phyloP scores from a whole-genome alignment of 1,140 invertebrate genomes.

The Halotydeus destructor region DNA sequence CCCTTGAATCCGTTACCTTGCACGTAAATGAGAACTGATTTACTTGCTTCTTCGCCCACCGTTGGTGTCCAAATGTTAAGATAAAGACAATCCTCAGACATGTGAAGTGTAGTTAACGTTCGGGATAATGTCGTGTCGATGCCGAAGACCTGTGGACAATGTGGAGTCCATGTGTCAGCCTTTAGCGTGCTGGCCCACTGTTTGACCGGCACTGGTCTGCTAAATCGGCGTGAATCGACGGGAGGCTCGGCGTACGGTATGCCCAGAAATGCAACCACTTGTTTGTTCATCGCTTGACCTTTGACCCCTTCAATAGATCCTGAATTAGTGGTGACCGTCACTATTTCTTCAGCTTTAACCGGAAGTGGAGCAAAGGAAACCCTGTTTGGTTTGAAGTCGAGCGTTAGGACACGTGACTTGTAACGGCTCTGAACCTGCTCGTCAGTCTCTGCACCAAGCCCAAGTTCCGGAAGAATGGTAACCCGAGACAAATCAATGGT shows the following conservation, averaged over 20 bases:
- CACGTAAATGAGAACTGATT: conserved; percentile 23
- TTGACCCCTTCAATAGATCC: conserved; percentile 1
- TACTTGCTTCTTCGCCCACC: not conserved
- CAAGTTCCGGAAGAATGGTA: too few relatives aligned
- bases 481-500: too few relatives aligned
- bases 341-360: too few relatives aligned
- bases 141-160: not conserved
- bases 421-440: too few relatives aligned
- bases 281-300: conserved; percentile 29
- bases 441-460: too few relatives aligned
- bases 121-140: not conserved
- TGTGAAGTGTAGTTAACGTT: not conserved
- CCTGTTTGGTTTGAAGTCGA: too few relatives aligned
- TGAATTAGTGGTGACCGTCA: not conserved
- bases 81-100: conserved; percentile 25
- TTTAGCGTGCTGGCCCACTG: not conserved
- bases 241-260: conserved; percentile 87
- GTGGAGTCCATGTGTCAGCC: not conserved
- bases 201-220: conserved; percentile 49
- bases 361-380: too few relatives aligned
- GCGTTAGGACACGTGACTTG: too few relatives aligned
- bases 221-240: conserved; percentile 50
- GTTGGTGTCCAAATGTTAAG: conserved; percentile 24
- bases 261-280: conserved; percentile 64
- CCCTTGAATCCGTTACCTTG: conserved; percentile 21